Percentiles rank a stretch among this genome's conserved stretches.
phyloP scores from a whole-genome alignment of 1,140 invertebrate genomes.

The Lepeophtheirus salmonis region DNA sequence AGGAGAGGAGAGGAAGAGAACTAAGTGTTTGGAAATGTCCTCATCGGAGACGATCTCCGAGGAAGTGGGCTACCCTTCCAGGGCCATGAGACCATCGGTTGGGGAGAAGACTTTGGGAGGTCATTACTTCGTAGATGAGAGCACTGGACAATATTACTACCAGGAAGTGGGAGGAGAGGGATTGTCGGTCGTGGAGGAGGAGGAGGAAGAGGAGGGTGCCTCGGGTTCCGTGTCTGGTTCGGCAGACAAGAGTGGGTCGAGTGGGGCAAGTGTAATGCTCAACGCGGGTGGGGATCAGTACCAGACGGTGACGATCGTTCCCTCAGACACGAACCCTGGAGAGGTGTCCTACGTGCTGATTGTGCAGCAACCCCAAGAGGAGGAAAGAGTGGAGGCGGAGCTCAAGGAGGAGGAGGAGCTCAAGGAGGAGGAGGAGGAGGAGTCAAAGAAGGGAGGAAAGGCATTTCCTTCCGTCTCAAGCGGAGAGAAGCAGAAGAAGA shows the following conservation, averaged over 20 bases:
- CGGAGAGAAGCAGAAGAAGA: too few species aligned
- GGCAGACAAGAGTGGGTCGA: background rate
- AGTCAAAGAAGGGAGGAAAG: too few species aligned
- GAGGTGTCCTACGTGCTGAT: constrained; percentile 49
- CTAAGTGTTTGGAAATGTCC: too few species aligned
- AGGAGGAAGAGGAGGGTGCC: background rate
- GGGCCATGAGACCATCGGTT: too few species aligned
- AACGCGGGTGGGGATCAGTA: constrained; percentile 30
- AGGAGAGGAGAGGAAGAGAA: too few species aligned
- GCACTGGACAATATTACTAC: constrained; percentile 12
- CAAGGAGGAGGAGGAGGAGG: constrained; percentile 7
- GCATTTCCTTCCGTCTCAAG: too few species aligned
- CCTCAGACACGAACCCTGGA: constrained; percentile 52
- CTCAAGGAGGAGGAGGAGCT: constrained; percentile 21
- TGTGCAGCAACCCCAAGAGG: constrained; percentile 45
- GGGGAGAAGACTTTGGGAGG: background rate
- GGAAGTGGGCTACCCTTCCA: too few species aligned
- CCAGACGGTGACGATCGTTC: constrained; percentile 67
- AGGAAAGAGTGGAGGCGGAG: too few species aligned
- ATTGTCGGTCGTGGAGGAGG: background rate
- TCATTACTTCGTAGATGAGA: background rate
- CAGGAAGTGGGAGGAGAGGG: background rate
- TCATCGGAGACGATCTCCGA: too few species aligned
- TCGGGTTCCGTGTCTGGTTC: background rate
- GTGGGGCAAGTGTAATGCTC: constrained; percentile 18